Evolutionary conservation across 1,140 invertebrate genomes (phyloP).

Genomic region (Drosophila trapezifrons): DNA sequence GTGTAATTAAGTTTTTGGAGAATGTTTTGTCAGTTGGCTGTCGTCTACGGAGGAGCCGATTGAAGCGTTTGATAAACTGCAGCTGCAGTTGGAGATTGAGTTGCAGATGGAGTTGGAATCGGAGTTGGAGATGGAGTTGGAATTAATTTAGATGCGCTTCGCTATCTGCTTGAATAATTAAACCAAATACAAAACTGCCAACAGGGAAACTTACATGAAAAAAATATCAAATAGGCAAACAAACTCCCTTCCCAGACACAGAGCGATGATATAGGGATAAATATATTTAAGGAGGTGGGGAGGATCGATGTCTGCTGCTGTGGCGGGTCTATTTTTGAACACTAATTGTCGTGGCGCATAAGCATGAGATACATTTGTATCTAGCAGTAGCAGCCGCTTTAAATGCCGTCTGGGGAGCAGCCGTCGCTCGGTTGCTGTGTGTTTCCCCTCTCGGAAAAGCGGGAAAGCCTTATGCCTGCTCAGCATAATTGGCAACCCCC

Average conservation of each 20-base stretch:
- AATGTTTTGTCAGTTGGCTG: constrained; percentile 48
- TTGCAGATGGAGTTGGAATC: not conserved
- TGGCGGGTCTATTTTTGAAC: constrained; percentile 26
- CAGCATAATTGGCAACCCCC: constrained; percentile 36
- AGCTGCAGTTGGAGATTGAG: constrained; percentile 19
- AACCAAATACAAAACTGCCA: constrained; percentile 20
- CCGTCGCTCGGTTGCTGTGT: constrained; percentile 3
- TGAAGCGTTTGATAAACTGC: constrained; percentile 44
- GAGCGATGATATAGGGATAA: too few species aligned
- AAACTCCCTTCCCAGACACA: not conserved
- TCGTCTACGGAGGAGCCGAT: constrained; percentile 23
- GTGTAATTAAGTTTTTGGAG: constrained; percentile 37
- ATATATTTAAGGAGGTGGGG: not conserved
- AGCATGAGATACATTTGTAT: constrained; percentile 37
- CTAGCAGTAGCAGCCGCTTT: constrained; percentile 13
- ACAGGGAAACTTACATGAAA: constrained; percentile 27
- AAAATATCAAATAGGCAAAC: constrained; percentile 6
- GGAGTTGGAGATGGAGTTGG: not conserved
- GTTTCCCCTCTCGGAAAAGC: not conserved
- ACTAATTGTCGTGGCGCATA: constrained; percentile 44
- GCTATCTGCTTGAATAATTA: constrained; percentile 42
- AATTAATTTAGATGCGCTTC: constrained; percentile 34
- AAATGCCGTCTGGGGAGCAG: constrained; percentile 44
- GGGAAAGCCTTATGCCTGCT: not conserved
- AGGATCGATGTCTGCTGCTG: constrained; percentile 30